Conservation (phyloP, 2,113 vertebrate genomes). For the Sclerurus mexicanus region DNA sequence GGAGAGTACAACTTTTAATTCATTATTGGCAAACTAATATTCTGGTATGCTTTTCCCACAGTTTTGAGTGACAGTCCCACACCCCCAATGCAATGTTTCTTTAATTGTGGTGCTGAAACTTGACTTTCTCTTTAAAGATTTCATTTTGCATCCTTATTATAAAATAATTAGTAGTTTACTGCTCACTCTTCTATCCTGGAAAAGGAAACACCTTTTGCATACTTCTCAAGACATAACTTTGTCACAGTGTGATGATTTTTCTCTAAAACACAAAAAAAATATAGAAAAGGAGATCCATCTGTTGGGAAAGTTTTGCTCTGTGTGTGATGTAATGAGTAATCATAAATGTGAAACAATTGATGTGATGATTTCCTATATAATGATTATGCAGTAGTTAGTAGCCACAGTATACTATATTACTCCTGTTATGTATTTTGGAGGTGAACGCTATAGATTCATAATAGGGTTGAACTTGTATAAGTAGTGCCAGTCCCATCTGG, state of each 20-base stretch:
- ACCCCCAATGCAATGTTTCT: not conserved
- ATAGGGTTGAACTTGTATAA: conserved; percentile 29
- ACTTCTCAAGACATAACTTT: conserved; percentile 12
- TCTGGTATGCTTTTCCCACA: conserved; percentile 19
- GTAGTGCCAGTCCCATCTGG: conserved; percentile 42
- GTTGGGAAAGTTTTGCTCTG: conserved; percentile 7
- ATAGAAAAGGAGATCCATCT: conserved; percentile 34
- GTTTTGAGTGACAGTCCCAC: not conserved
- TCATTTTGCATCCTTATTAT: not conserved
- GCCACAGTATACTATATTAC: conserved; percentile 57
- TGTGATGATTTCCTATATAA: conserved; percentile 52
- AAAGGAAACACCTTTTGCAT: conserved; percentile 14
- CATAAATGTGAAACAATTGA: conserved; percentile 55
- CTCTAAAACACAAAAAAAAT: conserved; percentile 21
- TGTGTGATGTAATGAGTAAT: conserved; percentile 57
- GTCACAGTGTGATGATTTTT: conserved; percentile 37
- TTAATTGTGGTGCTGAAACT: not conserved
- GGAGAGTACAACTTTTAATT: conserved; percentile 16
- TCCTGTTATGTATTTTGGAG: conserved; percentile 63
- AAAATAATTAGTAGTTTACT: conserved; percentile 3
- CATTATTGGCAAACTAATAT: conserved; percentile 14
- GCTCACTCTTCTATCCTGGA: conserved; percentile 17
- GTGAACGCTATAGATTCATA: conserved; percentile 48
- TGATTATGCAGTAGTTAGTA: conserved; percentile 59
- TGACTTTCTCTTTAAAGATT: not conserved